Evolutionary conservation across 2,797 vertebrate species (phyloP), one percentile per base, ranked within the genome.

Genomic region (Florisuga fusca): DNA sequence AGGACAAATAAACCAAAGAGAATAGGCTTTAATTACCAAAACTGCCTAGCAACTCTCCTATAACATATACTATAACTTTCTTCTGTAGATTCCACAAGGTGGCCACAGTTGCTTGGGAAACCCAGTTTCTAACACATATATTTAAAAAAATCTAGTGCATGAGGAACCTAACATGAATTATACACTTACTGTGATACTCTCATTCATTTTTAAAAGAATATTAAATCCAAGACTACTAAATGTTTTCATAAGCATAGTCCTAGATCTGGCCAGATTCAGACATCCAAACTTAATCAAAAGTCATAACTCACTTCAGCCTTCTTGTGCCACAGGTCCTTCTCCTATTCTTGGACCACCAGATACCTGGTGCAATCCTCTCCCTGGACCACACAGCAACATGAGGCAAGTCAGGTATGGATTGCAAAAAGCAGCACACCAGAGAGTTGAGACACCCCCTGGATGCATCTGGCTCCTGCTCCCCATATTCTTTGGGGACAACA

Each of bases 71-170:
- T 38, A 21, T 1, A 4, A 53, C 63, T 63, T 93, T 43, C 29
- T 41, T 86, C 59, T 80, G 45, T 46, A 68, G 59, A 91, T 87
- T 94, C 87, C 94, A 94, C 91, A 90, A 94, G 91, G 93, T 94
- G 91, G 89, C 94, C 81, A 88, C 81, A 90, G 74, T 64, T 90
- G 41, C 66, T 75, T 82, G 58, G 63, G 67, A 82, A 90, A 93
- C n/a, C 7, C 10, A 67, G 14, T 74, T 84, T 51, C n/a, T 80
- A 57, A 72, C 26, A 58, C 6, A 22, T 5, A 57, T 6, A 50
- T 69, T 46, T 29, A 7, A 63, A 62, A 51, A 77, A 50, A 46
- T 14, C 13, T 38, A 66, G n/a, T 20, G 9, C 14, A 33, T 14
- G 9, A 63, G 15, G 8, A 53, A 46, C 16, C 6, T 33, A 79